Conservation (phyloP, 2,113 vertebrate genomes). For the Peucedramus taeniatus region DNA sequence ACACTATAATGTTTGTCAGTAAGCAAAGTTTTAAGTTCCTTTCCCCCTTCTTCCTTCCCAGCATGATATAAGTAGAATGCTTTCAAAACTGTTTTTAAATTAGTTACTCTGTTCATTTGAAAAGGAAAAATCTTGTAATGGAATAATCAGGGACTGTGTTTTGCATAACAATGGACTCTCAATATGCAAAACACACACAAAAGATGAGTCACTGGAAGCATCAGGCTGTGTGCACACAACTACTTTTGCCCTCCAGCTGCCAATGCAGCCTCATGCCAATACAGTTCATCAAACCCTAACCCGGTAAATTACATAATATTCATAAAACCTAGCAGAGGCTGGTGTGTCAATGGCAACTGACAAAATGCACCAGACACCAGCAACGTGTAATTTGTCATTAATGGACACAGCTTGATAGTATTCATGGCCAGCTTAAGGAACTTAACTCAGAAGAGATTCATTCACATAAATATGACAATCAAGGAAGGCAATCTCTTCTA, state of each 20-base stretch:
- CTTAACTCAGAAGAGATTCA: neutral
- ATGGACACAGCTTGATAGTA: neutral
- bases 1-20: neutral
- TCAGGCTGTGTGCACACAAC: neutral
- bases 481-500: neutral
- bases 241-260: neutral
- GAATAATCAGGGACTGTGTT: neutral
- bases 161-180: neutral
- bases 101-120: neutral
- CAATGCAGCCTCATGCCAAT: neutral
- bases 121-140: neutral
- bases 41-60: neutral
- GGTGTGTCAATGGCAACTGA: neutral
- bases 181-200: neutral
- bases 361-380: neutral
- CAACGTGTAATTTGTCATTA: neutral
- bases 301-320: neutral
- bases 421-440: neutral
- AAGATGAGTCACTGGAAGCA: neutral
- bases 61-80: neutral
- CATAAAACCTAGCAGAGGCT: neutral
- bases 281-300: neutral
- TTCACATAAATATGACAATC: neutral
- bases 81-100: neutral
- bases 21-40: neutral